Conservation (phyloP, 2,888 invertebrate species). For the Spialia ferax region DNA sequence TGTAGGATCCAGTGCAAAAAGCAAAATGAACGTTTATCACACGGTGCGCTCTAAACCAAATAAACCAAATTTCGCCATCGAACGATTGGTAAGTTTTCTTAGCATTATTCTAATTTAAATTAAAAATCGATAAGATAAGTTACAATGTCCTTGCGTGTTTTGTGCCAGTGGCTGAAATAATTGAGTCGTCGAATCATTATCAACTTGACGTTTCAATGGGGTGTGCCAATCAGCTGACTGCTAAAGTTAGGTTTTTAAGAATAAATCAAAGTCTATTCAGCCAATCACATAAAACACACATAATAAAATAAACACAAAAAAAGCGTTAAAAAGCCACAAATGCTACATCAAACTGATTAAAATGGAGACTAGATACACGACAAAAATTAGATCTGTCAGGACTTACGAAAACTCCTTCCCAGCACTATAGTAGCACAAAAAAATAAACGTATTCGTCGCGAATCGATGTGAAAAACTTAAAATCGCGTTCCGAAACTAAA, state of each 20-base stretch:
- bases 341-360: constrained; percentile 63
- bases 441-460: constrained; percentile 49
- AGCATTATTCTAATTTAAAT: constrained; percentile 28
- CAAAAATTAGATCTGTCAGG: constrained; percentile 47
- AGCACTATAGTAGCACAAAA: constrained; percentile 71
- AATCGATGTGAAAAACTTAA: constrained; percentile 48
- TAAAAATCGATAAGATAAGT: constrained; percentile 34
- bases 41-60: constrained; percentile 62
- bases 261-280: not conserved
- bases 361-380: constrained; percentile 59
- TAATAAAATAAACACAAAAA: not conserved
- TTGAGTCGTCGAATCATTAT: constrained; percentile 24
- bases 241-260: not conserved
- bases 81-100: constrained; percentile 67
- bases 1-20: constrained; percentile 48
- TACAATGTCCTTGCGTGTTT: constrained; percentile 27
- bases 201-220: constrained; percentile 60
- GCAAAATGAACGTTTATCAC: constrained; percentile 73
- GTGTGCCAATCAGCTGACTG: constrained; percentile 69
- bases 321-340: constrained; percentile 46
- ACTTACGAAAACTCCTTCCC: constrained; percentile 77
- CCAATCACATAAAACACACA: not conserved
- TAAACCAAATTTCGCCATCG: constrained; percentile 61
- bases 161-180: constrained; percentile 18
- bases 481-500: constrained; percentile 52